A percentile compares a stretch with the other conserved stretches of the same genome.
These are phyloP conservation scores for Aphis craccivora DNA, from an alignment of 1,140 invertebrate species.

Conservation along the genomic window DNA sequence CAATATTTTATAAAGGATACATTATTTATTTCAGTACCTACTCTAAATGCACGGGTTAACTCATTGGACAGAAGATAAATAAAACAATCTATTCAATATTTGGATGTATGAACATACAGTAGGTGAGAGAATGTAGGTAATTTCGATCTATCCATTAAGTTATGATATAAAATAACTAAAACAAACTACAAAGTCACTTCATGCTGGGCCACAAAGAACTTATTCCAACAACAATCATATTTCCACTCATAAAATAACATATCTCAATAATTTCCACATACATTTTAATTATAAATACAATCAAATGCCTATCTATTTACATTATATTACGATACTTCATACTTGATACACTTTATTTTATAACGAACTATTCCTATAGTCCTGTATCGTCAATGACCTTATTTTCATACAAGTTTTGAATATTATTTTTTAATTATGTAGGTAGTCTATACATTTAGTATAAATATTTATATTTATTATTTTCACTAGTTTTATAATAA, in stretches of 20 bases:
- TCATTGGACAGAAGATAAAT: not conserved
- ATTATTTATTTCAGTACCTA: not conserved
- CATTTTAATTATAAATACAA: not conserved
- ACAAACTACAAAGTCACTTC: not conserved
- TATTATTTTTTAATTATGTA: not conserved
- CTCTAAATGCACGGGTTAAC: not conserved
- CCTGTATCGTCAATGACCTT: no score
- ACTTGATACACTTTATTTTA: not conserved
- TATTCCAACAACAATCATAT: conserved; percentile 43
- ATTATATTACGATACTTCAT: not conserved
- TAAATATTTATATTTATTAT: not conserved
- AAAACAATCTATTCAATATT: not conserved
- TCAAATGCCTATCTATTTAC: not conserved
- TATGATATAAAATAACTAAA: not conserved
- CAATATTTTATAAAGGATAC: not conserved
- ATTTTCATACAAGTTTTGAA: not conserved
- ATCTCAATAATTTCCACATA: not conserved
- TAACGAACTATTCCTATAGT: not conserved
- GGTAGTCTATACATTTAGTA: no score
- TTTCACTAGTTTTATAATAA: not conserved
- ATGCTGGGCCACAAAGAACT: conserved; percentile 24
- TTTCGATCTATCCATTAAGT: no score
- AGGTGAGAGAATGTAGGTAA: no score
- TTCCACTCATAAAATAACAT: not conserved
- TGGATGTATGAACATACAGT: not conserved